Base-by-base conservation (phyloP, 2,113 vertebrate species). In the Perognathus longimembris region DNA sequence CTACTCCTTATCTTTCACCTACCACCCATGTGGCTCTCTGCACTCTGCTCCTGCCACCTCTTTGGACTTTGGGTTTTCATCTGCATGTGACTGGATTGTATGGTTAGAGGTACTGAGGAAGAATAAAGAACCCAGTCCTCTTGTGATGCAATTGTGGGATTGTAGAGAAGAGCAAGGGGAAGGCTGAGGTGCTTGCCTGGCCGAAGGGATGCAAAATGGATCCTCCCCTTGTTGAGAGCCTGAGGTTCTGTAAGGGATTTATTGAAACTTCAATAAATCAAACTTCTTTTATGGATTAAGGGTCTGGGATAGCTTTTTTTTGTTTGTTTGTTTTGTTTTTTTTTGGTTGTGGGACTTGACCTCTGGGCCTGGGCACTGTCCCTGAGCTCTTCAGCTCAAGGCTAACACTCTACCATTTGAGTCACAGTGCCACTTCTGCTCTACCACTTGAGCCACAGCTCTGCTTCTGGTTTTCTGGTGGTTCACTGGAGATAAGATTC, bases 21-120 rank as follows among this genome's bases (percentile, higher is more conserved):
- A 1, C 45, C 10, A 22, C 57, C 45, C 38, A 20, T 15, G 5
- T 67, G 12, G 69, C 59, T 75, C 61, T 79, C 67, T 21, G 32
- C 28, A 24, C 20, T 71, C 28, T 67, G 26, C 36, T 15, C 20
- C 26, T 61, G 34, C 42, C 2, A 36, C 34, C 42, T 17, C 40
- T 83, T 24, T 61, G 76, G 38, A 69, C 63, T 84, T 40, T 7
- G 18, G n/a, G 42, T 69, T 96, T 94, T 86, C 7, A 6, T 83
- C 54, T 80, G 36, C 6, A 28, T 12, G 45, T 70, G 32, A 67
- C 17, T 36, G 36, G 50, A 8, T 36, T 67, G 7, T 79, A 21
- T 6, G 1, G 9, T 61, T 61, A 21, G 21, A 17, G 5, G 14
- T 3, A 5, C 0, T 5, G 26, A 64, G 21, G 17, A 22, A 59